These are phyloP conservation scores for Penaeus chinensis DNA, from an alignment of 1,140 invertebrate genomes.

Conservation along the genomic window DNA sequence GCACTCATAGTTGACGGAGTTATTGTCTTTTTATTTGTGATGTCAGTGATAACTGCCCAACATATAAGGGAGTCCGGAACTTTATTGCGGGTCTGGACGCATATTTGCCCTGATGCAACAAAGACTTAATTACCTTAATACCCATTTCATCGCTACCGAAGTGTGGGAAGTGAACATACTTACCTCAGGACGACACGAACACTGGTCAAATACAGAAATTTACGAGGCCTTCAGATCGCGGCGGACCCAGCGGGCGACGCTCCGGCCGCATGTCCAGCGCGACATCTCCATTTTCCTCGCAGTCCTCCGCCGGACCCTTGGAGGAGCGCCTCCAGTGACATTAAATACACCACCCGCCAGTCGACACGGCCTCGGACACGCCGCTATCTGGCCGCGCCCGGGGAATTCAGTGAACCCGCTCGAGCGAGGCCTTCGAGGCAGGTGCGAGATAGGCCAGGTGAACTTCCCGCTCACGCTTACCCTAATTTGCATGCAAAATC, in stretches of 20 bases:
- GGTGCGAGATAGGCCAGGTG: neutral
- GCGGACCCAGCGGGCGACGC: constrained; percentile 37
- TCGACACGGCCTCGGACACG: constrained; percentile 13
- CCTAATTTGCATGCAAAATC: constrained; percentile 38
- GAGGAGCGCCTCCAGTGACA: constrained; percentile 33
- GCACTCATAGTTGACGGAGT: neutral
- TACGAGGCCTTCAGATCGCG: constrained; percentile 21
- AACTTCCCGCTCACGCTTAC: constrained; percentile 12
- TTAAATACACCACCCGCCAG: constrained; percentile 53
- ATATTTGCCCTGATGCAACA: constrained; percentile 8
- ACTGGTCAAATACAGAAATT: constrained; percentile 42
- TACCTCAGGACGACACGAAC: constrained; percentile 40
- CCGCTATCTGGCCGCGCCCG: neutral
- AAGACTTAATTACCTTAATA: constrained; percentile 19
- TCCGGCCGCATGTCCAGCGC: constrained; percentile 9
- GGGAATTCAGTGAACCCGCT: neutral
- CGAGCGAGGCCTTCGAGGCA: constrained; percentile 8
- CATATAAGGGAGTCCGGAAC: constrained; percentile 5
- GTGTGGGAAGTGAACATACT: constrained; percentile 46
- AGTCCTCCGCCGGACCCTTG: neutral
- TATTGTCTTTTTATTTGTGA: constrained; percentile 20
- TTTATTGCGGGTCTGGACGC: constrained; percentile 9
- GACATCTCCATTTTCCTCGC: constrained; percentile 49
- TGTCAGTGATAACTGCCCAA: constrained; percentile 2
- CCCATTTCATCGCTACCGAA: constrained; percentile 46